These are phyloP conservation scores for Rhaphigaster nebulosa DNA, from an alignment of 2,888 invertebrate genomes.

Conservation along the genomic window DNA sequence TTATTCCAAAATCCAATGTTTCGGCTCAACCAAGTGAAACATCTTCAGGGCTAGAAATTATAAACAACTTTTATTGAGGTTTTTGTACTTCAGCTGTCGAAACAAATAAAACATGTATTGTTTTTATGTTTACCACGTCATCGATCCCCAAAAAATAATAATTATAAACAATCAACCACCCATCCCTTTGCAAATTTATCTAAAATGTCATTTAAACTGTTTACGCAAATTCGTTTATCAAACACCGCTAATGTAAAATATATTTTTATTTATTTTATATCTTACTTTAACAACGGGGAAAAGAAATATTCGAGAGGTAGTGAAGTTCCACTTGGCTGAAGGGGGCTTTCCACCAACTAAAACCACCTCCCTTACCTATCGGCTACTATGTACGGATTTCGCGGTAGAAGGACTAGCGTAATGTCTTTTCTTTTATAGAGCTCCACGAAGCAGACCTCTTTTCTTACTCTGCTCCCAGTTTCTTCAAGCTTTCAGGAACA, in stretches of 20 bases:
- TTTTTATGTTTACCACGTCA: no score
- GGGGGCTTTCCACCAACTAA: neutral
- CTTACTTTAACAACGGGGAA: neutral
- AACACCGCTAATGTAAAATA: neutral
- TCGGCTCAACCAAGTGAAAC: no score
- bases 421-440: slow-evolving; percentile 22
- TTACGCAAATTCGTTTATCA: neutral
- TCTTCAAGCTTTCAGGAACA: neutral
- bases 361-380: neutral
- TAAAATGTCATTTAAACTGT: no score
- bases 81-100: no score
- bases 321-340: slow-evolving; percentile 8
- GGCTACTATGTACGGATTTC: neutral
- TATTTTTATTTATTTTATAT: neutral
- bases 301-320: neutral
- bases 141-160: no score
- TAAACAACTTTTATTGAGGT: no score
- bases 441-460: neutral
- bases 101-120: no score
- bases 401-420: neutral
- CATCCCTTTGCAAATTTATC: no score
- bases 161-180: no score
- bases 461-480: neutral
- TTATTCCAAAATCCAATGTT: no score
- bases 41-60: no score